Evolutionary conservation across 2,113 vertebrate genomes (phyloP).

Genomic region (Tychaedon coryphoeus): DNA sequence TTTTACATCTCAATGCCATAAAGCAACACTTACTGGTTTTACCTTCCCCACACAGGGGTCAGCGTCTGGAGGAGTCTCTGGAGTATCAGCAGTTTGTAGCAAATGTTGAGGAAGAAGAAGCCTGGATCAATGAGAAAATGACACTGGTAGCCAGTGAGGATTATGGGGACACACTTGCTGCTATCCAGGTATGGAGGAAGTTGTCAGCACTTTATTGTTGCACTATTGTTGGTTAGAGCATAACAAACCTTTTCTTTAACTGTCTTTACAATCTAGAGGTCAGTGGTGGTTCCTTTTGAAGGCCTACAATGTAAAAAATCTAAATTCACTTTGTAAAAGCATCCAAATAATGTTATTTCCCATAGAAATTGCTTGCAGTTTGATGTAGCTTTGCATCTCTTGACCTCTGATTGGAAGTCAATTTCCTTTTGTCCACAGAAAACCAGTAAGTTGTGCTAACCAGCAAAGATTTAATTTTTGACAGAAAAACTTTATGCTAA

Average conservation of each 20-base stretch:
- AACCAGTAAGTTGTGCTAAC: background rate
- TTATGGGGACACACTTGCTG: slow-evolving; percentile 94
- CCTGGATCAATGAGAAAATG: slow-evolving; percentile 99
- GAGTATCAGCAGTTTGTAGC: slow-evolving; percentile 99
- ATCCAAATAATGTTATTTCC: background rate
- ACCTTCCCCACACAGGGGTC: slow-evolving; percentile 75
- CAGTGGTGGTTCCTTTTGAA: background rate
- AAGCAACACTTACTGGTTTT: background rate
- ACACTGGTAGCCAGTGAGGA: slow-evolving; percentile 96
- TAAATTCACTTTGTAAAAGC: background rate
- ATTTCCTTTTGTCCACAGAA: background rate
- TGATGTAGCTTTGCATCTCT: background rate
- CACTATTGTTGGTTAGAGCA: background rate
- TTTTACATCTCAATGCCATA: background rate
- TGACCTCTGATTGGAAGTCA: background rate
- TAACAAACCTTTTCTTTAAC: background rate
- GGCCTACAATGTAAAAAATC: background rate
- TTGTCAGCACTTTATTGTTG: background rate
- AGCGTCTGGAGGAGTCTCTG: slow-evolving; percentile 95
- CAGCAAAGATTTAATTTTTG: background rate
- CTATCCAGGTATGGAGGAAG: slow-evolving; percentile 81
- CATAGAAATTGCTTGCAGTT: background rate
- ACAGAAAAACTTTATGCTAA: background rate
- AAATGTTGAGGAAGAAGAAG: slow-evolving; percentile 97
- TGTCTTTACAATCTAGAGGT: background rate